A percentile compares a stretch with the other conserved stretches of the same genome.
phyloP scores from a whole-genome alignment of 2,113 vertebrate species.

The Amblyopsis rosae region DNA sequence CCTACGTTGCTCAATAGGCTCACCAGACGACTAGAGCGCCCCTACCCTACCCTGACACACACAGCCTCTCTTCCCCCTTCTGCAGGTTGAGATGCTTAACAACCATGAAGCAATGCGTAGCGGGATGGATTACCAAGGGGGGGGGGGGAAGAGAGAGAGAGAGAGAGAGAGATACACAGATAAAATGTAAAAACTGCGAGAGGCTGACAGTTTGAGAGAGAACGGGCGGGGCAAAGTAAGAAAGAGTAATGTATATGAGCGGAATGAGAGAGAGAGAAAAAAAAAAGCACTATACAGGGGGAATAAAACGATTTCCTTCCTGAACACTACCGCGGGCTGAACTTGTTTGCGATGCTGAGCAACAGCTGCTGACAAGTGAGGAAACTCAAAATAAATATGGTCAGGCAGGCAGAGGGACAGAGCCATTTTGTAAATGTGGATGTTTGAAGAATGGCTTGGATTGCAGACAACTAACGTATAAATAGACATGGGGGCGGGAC shows the following conservation, averaged over 20 bases:
- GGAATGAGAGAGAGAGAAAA: not conserved
- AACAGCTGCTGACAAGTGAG: conserved; percentile 63
- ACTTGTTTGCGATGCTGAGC: conserved; percentile 59
- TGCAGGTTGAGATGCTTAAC: conserved; percentile 66
- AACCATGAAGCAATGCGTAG: conserved; percentile 71
- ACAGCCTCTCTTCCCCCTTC: conserved; percentile 38
- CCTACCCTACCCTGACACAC: not conserved
- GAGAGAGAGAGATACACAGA: not conserved
- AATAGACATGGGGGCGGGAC: conserved; percentile 40
- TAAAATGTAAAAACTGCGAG: not conserved
- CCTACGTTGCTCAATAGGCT: conserved; percentile 67
- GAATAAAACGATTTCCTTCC: conserved; percentile 10
- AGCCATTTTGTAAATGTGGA: conserved; percentile 21
- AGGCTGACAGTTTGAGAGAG: conserved; percentile 19
- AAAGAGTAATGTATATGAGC: not conserved
- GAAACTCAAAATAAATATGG: conserved; percentile 34
- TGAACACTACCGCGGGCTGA: conserved; percentile 66
- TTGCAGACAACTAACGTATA: conserved; percentile 29
- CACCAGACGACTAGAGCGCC: conserved; percentile 50
- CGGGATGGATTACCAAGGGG: conserved; percentile 67
- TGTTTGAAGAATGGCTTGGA: conserved; percentile 28
- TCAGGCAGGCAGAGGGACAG: not conserved
- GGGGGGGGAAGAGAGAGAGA: conserved; percentile 31
- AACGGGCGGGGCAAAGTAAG: not conserved
- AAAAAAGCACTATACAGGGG: conserved; percentile 26